phyloP scores from a whole-genome alignment of 2,888 invertebrate genomes.

The Leucoptera coffeella region DNA sequence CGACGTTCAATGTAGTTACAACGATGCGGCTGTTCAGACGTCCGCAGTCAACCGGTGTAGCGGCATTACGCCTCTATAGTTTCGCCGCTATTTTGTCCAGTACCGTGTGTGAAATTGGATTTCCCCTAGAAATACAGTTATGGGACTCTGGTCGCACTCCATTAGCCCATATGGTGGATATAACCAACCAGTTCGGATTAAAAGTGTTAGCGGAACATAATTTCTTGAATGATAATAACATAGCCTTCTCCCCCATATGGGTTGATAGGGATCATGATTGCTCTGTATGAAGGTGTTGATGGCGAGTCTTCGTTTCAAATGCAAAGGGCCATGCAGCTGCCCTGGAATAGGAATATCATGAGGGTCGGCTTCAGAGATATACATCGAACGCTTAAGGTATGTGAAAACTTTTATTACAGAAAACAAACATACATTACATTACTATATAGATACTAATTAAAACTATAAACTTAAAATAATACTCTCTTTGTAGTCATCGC shows the following conservation, averaged over 20 bases:
- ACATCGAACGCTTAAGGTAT: constrained; percentile 74
- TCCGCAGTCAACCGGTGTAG: constrained; percentile 10
- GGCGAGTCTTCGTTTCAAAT: constrained; percentile 70
- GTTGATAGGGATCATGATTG: constrained; percentile 70
- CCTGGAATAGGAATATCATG: constrained; percentile 65
- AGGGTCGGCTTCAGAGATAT: constrained; percentile 78
- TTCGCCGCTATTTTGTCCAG: constrained; percentile 1
- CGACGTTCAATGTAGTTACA: no score
- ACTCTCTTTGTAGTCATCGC: no score
- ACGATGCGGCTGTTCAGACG: constrained; percentile 31
- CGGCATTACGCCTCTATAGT: background rate
- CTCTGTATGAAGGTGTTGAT: constrained; percentile 71
- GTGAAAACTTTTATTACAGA: no score
- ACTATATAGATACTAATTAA: no score
- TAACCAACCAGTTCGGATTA: constrained; percentile 68
- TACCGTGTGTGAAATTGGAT: constrained; percentile 18
- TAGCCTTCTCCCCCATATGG: constrained; percentile 82
- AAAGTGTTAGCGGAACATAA: constrained; percentile 66
- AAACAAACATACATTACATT: no score
- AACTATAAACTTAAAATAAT: no score
- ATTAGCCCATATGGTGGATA: constrained; percentile 71
- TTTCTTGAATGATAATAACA: constrained; percentile 69
- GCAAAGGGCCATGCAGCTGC: constrained; percentile 61
- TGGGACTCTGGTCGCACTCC: constrained; percentile 50
- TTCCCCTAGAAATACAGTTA: constrained; percentile 36